Evolutionary conservation across 2,888 invertebrate species (phyloP).

Genomic region (Cheilosia vulpina): DNA sequence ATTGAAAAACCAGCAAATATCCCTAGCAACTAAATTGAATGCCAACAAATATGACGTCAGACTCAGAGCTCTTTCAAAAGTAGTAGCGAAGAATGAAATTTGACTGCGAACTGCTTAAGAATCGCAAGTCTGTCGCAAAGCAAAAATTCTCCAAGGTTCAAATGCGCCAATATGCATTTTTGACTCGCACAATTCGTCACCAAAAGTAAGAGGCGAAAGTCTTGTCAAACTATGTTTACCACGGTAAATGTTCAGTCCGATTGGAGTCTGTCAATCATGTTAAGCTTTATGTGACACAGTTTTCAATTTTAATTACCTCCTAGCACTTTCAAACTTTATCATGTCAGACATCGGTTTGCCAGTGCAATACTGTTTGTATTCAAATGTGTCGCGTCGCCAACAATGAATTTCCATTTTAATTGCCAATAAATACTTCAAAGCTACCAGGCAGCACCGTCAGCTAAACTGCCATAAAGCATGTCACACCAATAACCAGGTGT

Average conservation of each 20-base stretch:
- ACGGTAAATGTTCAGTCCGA: not conserved
- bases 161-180: too few relatives aligned
- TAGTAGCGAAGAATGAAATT: too few relatives aligned
- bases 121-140: too few relatives aligned
- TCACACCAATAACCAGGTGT: conserved; percentile 58
- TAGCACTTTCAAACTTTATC: not conserved
- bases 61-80: too few relatives aligned
- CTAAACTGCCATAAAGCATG: conserved; percentile 47
- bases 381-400: not conserved
- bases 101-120: too few relatives aligned
- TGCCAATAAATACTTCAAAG: conserved; percentile 62
- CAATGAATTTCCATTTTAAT: conserved; percentile 70
- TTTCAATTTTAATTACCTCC: not conserved
- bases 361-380: conserved; percentile 60
- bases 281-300: not conserved
- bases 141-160: too few relatives aligned
- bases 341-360: not conserved
- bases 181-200: too few relatives aligned
- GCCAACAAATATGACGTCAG: too few relatives aligned
- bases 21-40: not conserved
- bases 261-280: not conserved
- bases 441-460: conserved; percentile 20
- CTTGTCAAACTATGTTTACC: too few relatives aligned
- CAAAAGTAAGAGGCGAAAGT: too few relatives aligned
- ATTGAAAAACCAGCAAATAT: not conserved